Base-by-base conservation (phyloP, 2,888 invertebrate species). In the Bruchidius siliquastri region DNA sequence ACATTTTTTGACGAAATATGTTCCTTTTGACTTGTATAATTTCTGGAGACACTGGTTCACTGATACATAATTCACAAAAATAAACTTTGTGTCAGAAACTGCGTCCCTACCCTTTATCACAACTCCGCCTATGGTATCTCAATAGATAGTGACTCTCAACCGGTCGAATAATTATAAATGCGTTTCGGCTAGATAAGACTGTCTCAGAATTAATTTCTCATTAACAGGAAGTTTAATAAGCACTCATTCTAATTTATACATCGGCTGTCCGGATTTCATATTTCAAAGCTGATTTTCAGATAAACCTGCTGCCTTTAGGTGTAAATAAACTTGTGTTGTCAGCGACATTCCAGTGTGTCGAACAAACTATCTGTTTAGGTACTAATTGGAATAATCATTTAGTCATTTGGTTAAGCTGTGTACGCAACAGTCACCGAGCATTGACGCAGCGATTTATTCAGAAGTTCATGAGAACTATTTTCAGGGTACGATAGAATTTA, bases 151-250 rank as follows among this genome's bases (percentile, higher is more conserved):
- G 49, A 18, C 49, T 49, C 18, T 49, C 49, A 49, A 13, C 49
- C 18, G 13, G 49, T 49, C 13, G 18, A 49, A 13, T 49, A 49
- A 13, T 13, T 49, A 49, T 49, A 13, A 8, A 49, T 49, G 49
- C 49, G 8, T 26, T 8, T 26, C 8, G 49, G 49, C 49, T 49
- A 49, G 49, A 49, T 49, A 49, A 49, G 1, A 13, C 49, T 4
- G 49, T 49, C 49, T 67, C 69, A 72, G 74, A 74, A 72, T 72
- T 72, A 74, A 74, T 71, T 74, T 71, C 71, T 72, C 72, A 66
- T 74, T 72, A 72, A 69, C 67, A 72, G 68, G 68, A 49, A 71
- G 71, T 74, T 69, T 70, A 67, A 72, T 71, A 20, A 70, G 70
- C 67, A 71, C 66, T 73, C 67, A 70, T 70, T 72, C 70, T 71